A percentile compares a stretch with the other conserved stretches of the same genome.
Conservation (phyloP, 1,140 invertebrate species). For the Sycophila sp. region DNA sequence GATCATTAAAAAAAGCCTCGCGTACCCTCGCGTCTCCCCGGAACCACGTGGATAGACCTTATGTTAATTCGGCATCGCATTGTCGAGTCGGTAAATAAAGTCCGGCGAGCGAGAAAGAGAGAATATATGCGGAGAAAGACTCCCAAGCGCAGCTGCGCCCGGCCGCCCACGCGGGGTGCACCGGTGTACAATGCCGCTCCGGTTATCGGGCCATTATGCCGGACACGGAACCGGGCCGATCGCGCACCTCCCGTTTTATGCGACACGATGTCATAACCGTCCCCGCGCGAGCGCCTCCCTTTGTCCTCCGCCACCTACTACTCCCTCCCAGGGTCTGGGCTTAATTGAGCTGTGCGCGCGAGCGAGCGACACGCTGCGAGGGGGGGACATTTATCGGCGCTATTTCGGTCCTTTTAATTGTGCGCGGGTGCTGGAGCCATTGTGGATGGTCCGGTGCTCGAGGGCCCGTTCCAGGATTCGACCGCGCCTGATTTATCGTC, state of each 20-base stretch:
- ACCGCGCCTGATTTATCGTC: too few relatives aligned
- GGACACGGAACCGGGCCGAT: slow-evolving; percentile 44
- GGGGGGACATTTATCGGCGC: slow-evolving; percentile 21
- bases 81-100: too few relatives aligned
- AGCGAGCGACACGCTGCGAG: background rate
- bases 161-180: slow-evolving; percentile 7
- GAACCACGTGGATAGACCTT: too few relatives aligned
- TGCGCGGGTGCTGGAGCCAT: background rate
- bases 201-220: slow-evolving; percentile 45
- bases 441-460: background rate
- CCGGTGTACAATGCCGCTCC: slow-evolving; percentile 30
- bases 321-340: slow-evolving; percentile 10
- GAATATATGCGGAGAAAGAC: background rate
- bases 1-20: too few relatives aligned
- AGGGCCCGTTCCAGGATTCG: too few relatives aligned
- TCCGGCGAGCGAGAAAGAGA: slow-evolving; percentile 23
- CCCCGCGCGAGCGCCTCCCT: background rate
- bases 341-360: slow-evolving; percentile 38
- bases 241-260: slow-evolving; percentile 42
- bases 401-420: slow-evolving; percentile 36
- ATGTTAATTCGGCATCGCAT: too few relatives aligned
- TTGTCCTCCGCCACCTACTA: background rate
- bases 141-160: slow-evolving; percentile 30
- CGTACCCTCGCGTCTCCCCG: too few relatives aligned
- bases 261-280: slow-evolving; percentile 39